Percentiles rank a stretch among this genome's conserved stretches.
These are phyloP conservation scores for Brienomyrus brachyistius DNA, from an alignment of 2,113 vertebrate species.

Conservation along the genomic window DNA sequence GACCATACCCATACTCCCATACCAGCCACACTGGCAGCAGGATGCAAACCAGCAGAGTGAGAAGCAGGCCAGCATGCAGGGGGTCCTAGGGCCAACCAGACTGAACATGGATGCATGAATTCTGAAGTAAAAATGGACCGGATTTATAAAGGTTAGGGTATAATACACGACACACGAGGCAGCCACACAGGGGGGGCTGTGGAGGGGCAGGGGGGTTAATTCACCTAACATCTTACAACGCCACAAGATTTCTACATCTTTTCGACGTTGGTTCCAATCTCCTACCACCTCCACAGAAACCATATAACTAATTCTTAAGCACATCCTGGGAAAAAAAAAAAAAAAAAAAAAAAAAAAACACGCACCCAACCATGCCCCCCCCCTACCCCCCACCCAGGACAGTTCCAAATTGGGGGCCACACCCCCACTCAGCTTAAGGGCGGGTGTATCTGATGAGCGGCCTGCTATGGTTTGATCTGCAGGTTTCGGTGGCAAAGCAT, in stretches of 20 bases:
- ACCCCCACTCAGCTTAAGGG: background rate
- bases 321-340: background rate
- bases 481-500: background rate
- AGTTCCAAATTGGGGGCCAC: background rate
- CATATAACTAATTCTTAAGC: background rate
- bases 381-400: background rate
- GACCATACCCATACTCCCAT: background rate
- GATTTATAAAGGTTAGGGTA: conserved; percentile 53
- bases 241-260: background rate
- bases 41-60: background rate
- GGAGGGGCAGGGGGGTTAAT: conserved; percentile 5
- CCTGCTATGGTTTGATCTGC: background rate
- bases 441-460: background rate
- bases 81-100: background rate
- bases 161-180: conserved; percentile 27
- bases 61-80: background rate
- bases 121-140: conserved; percentile 37
- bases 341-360: background rate
- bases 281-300: background rate
- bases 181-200: conserved; percentile 25
- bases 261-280: background rate
- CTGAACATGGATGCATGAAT: background rate
- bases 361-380: background rate
- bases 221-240: background rate
- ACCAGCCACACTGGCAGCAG: background rate